Evolutionary conservation across 1,140 invertebrate genomes (phyloP), one percentile per base, ranked within the genome.

Genomic region (Trissolcus basalis): DNA sequence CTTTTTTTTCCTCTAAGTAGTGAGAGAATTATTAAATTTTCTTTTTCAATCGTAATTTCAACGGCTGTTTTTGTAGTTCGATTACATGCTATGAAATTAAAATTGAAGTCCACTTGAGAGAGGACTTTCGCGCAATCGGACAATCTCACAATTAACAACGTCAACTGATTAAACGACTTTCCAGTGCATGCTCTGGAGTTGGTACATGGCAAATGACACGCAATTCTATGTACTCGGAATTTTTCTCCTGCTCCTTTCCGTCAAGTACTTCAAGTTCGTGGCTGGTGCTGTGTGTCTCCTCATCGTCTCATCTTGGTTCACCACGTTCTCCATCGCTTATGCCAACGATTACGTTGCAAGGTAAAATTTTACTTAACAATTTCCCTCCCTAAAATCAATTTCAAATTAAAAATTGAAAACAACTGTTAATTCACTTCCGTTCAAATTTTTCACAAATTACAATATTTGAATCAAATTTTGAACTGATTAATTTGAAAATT

Each of bases 171-270:
- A 60, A 65, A 60, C 16, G 49, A 77, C 64, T 83, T 89, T 88
- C 41, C 80, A 91, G 90, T 96, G 94, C 82, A 95, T 95, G 94
- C 89, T 95, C 44, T 96, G 94, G 94, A 94, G 93, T 60, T 96
- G 94, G 94, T 97, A 97, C 82, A 95, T 96, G 91, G 93, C 94
- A 8, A 95, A 97, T 76, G 95, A 98, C 77, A 98, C 96, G 73
- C 96, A 97, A 83, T 95, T 96, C 81, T 95, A 94, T 83, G 90
- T 94, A 2, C 89, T 95, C 56, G 93, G 93, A 7, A 91, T 93
- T 36, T 85, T 95, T 50, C 81, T 95, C 4, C 86, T 96, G 35
- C 84, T 94, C 1, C 86, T 95, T n/a, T 94, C 93, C 44, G 91
- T 92, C n/a, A 93, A 92, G 91, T 95, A 89, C 89, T 89, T 86